A percentile compares a stretch with the other conserved stretches of the same genome.
phyloP scores from a whole-genome alignment of 2,797 vertebrate genomes.

The Falco naumanni region DNA sequence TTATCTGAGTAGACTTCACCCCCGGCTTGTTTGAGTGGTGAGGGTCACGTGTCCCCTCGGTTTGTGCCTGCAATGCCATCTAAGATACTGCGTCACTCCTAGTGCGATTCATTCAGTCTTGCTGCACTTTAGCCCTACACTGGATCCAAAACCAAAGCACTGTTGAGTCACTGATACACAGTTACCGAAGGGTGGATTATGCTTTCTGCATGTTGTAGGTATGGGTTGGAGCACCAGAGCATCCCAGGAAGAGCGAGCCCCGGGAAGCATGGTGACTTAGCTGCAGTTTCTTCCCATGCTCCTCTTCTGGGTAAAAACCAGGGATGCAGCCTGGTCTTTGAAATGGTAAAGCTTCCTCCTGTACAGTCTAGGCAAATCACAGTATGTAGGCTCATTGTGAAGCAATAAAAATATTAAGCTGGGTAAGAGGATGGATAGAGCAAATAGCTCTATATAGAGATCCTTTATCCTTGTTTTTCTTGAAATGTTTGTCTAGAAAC shows the following conservation, averaged over 20 bases:
- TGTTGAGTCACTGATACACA: not conserved
- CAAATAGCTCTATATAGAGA: conserved; percentile 26
- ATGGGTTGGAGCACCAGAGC: not conserved
- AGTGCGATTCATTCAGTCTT: not conserved
- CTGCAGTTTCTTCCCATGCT: not conserved
- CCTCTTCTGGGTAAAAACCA: not conserved
- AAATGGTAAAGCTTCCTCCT: conserved; percentile 25
- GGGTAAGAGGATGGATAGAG: conserved; percentile 13
- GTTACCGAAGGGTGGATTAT: not conserved
- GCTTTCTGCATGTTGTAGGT: not conserved
- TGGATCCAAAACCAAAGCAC: not conserved
- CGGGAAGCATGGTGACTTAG: not conserved
- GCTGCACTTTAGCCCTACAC: not conserved
- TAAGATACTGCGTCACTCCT: not conserved
- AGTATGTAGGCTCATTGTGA: not conserved
- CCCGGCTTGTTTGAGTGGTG: not conserved
- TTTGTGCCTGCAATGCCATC: not conserved
- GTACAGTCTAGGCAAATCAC: not conserved
- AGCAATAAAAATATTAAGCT: conserved; percentile 46
- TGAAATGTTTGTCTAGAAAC: conserved; percentile 54
- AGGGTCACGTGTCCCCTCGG: not conserved
- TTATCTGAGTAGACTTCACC: not conserved
- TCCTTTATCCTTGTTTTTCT: conserved; percentile 47
- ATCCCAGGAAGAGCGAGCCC: not conserved
- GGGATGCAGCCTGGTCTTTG: not conserved